Conservation (phyloP, 2,797 vertebrate genomes). For the Heterohyrax brucei region DNA sequence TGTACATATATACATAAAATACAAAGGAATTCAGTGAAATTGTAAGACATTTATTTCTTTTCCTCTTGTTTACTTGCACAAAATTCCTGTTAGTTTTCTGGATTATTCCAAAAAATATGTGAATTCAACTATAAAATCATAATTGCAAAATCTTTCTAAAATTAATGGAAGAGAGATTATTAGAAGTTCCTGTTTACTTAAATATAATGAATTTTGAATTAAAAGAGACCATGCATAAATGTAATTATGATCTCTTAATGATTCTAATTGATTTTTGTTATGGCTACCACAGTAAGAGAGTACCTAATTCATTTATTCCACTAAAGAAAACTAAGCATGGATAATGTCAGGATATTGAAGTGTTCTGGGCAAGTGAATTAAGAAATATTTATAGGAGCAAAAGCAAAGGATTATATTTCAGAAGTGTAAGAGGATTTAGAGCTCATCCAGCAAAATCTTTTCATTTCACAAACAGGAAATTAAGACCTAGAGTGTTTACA, state of each 20-base stretch:
- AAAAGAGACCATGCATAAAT: slow-evolving; percentile 72
- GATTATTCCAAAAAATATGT: slow-evolving; percentile 19
- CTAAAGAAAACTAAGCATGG: slow-evolving; percentile 72
- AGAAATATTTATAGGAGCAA: slow-evolving; percentile 37
- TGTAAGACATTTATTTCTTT: not conserved
- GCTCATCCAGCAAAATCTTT: not conserved
- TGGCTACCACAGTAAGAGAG: slow-evolving; percentile 78
- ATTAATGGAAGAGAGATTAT: slow-evolving; percentile 75
- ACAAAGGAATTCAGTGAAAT: not conserved
- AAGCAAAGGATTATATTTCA: not conserved
- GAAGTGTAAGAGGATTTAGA: not conserved
- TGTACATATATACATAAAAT: not conserved
- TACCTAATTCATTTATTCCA: slow-evolving; percentile 85
- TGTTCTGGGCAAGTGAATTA: slow-evolving; percentile 2
- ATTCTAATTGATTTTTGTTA: slow-evolving; percentile 88
- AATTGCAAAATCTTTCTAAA: slow-evolving; percentile 76
- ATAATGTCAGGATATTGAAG: slow-evolving; percentile 19
- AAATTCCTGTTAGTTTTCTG: not conserved
- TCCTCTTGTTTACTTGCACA: slow-evolving; percentile 4
- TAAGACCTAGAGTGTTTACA: not conserved
- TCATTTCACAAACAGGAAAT: not conserved
- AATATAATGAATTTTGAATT: slow-evolving; percentile 87
- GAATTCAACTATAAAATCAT: not conserved
- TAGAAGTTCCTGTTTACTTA: slow-evolving; percentile 69
- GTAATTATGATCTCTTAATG: slow-evolving; percentile 85